phyloP scores from a whole-genome alignment of 2,113 vertebrate genomes.

The Ophiodon elongatus region DNA sequence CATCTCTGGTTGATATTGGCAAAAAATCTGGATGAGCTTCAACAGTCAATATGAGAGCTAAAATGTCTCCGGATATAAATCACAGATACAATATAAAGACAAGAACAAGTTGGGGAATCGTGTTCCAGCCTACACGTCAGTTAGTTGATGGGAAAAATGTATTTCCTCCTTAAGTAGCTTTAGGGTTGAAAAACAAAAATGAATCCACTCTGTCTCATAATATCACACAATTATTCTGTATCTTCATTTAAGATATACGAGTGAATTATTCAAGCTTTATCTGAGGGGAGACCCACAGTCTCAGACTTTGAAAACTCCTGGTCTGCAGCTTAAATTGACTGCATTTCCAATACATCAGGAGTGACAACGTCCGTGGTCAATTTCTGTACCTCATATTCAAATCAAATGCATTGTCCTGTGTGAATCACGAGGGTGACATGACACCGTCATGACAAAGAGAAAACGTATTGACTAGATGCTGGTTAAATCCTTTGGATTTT shows the following conservation, averaged over 20 bases:
- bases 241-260: neutral
- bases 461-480: neutral
- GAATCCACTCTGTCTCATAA: neutral
- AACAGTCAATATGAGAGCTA: neutral
- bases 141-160: neutral
- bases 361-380: neutral
- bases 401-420: neutral
- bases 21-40: neutral
- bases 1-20: neutral
- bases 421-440: neutral
- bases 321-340: neutral
- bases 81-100: neutral
- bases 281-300: neutral
- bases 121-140: neutral
- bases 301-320: too few relatives aligned
- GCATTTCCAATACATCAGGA: neutral
- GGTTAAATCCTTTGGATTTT: slow-evolving; percentile 4
- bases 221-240: neutral
- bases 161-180: neutral
- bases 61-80: neutral
- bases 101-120: neutral
- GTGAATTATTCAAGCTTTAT: neutral
- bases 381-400: neutral
- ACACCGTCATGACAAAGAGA: neutral
- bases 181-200: neutral